Base-by-base conservation (phyloP, 1,140 invertebrate genomes). In the Mizuhopecten yessoensis region DNA sequence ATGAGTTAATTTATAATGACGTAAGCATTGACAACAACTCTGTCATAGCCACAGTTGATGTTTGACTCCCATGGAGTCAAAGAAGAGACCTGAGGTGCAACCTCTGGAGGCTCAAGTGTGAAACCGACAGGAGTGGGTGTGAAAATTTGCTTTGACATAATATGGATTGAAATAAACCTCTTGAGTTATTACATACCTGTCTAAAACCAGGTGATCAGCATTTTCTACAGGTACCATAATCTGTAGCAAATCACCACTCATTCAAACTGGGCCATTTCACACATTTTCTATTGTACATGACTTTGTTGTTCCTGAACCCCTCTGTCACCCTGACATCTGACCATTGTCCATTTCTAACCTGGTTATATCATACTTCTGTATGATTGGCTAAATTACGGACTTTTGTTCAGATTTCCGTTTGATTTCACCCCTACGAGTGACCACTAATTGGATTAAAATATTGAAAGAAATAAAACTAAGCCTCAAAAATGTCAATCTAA, bases 321-420 rank as follows among this genome's bases (percentile, higher is more conserved):
- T 29, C 57, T 17, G 57, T 75, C 57, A 75, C 57, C 57, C n/a
- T 75, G 57, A 75, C 57, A 75, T 29, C 23, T 75, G 23, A 29
- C 23, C 23, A 29, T 75, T 75, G 57, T 75, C 57, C n/a, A 29
- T n/a, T 75, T 5, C 57, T 75, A 29, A 11, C 5, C n/a, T 29
- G 0, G 57, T 75, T 75, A 75, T 75, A 75, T 75, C 57, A 75
- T 17, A 75, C 57, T 75, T 75, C 23, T 75, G 0, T 29, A 1
- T 75, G 57, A 75, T 75, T 75, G 57, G 57, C 57, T 75, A 75
- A 75, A 75, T 75, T 75, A 75, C 57, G 1, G 23, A 75, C 57
- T 75, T 75, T 75, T 75, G 57, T 75, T 75, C 57, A 75, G 17
- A 75, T 75, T 75, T 75, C 57, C 57, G n/a, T 75, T 75, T 75